phyloP scores from a whole-genome alignment of 1,140 invertebrate genomes.

The Musca vetustissima region DNA sequence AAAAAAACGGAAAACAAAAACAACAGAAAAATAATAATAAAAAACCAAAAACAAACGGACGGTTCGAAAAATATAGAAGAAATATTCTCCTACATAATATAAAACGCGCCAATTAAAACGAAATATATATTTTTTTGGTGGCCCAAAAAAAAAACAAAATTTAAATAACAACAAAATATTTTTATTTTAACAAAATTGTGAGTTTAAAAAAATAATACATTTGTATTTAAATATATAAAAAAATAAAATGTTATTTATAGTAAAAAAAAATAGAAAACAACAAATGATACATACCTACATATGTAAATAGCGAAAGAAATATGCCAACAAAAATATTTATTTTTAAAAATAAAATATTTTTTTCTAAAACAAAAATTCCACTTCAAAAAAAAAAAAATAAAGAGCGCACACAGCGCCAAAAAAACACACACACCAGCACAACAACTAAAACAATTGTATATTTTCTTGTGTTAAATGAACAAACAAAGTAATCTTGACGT shows the following conservation, averaged over 20 bases:
- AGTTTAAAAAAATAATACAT: background rate
- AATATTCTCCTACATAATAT: too few species aligned
- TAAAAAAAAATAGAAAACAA: too few species aligned
- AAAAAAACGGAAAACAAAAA: background rate
- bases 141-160: constrained; percentile 2
- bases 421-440: too few species aligned
- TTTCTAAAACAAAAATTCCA: background rate
- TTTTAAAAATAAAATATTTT: background rate
- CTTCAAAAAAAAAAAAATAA: background rate
- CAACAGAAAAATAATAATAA: background rate
- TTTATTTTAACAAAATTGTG: constrained; percentile 9
- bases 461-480: too few species aligned
- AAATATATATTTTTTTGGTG: background rate
- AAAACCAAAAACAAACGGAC: background rate
- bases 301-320: too few species aligned
- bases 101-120: constrained; percentile 16
- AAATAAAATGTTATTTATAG: background rate
- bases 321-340: too few species aligned
- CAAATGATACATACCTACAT: too few species aligned
- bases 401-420: background rate
- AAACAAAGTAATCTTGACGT: constrained; percentile 52
- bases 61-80: background rate
- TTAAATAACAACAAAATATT: background rate
- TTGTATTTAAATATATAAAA: background rate
- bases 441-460: constrained; percentile 30